Conservation (phyloP, 1,140 invertebrate species). For the Ips typographus region DNA sequence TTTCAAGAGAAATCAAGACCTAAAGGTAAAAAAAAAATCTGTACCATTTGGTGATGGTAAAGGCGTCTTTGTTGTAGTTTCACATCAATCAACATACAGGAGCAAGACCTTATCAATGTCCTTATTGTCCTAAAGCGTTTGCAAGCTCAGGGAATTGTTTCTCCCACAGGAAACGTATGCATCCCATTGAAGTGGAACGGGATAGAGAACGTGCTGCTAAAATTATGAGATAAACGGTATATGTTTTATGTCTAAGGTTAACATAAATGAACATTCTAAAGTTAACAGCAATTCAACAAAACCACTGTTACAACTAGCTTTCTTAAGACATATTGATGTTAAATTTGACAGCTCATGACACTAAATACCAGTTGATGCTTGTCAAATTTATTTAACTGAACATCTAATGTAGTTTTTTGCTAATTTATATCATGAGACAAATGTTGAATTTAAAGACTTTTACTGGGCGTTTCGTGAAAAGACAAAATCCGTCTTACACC, state of each 20-base stretch:
- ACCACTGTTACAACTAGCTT: too few relatives aligned
- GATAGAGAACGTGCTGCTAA: conserved; percentile 46
- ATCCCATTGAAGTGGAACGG: conserved; percentile 56
- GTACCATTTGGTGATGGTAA: neutral
- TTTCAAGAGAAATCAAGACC: conserved; percentile 74
- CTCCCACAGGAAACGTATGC: conserved; percentile 73
- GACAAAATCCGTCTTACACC: too few relatives aligned
- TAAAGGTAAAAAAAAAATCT: conserved; percentile 57
- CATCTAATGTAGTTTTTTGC: too few relatives aligned
- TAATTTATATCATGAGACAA: too few relatives aligned
- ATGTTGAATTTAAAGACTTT: too few relatives aligned
- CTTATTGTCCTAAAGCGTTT: conserved; percentile 78
- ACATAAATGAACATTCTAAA: neutral
- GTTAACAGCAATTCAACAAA: conserved; percentile 7
- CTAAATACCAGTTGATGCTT: too few relatives aligned
- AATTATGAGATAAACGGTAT: conserved; percentile 44
- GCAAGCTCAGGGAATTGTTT: conserved; percentile 77
- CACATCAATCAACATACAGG: conserved; percentile 81
- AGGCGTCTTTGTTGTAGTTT: conserved; percentile 55
- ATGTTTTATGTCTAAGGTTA: neutral
- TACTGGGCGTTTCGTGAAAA: too few relatives aligned
- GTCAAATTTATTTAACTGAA: too few relatives aligned
- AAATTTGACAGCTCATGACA: too few relatives aligned
- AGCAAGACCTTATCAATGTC: conserved; percentile 77
- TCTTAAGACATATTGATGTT: too few relatives aligned